Evolutionary conservation across 2,888 invertebrate species (phyloP).

Genomic region (Aricia artaxerxes): DNA sequence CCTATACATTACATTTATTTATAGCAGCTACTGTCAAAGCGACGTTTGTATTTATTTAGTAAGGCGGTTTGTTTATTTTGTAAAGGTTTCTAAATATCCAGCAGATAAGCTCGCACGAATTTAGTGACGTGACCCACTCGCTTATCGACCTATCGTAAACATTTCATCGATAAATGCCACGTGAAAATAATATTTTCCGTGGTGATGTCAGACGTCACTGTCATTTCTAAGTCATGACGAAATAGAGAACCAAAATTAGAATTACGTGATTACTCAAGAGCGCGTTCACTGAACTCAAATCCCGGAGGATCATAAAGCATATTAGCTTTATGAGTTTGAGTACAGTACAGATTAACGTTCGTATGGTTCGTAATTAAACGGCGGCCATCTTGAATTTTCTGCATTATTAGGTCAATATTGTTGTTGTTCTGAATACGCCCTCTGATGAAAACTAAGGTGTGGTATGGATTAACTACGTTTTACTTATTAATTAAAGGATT

Average conservation of each 20-base stretch:
- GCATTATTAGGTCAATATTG: neutral
- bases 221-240: constrained; percentile 62
- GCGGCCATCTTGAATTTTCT: constrained; percentile 14
- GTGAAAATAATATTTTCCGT: constrained; percentile 39
- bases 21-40: constrained; percentile 76
- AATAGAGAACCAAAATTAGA: constrained; percentile 68
- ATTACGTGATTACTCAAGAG: constrained; percentile 56
- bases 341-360: constrained; percentile 23
- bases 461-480: neutral
- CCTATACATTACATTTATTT: constrained; percentile 79
- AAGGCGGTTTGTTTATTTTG: constrained; percentile 73
- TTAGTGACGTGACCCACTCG: constrained; percentile 46
- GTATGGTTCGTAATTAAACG: constrained; percentile 13
- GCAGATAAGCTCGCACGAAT: constrained; percentile 64
- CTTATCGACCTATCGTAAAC: neutral
- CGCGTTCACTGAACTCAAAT: constrained; percentile 60
- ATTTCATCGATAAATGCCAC: constrained; percentile 16
- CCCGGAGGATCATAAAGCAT: constrained; percentile 40
- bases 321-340: constrained; percentile 31
- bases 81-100: constrained; percentile 71
- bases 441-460: neutral
- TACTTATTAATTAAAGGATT: neutral
- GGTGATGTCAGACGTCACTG: constrained; percentile 62
- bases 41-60: constrained; percentile 72
- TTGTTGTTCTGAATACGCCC: neutral